These are phyloP conservation scores for Paralichthys olivaceus DNA, from an alignment of 2,113 vertebrate species.

Conservation along the genomic window DNA sequence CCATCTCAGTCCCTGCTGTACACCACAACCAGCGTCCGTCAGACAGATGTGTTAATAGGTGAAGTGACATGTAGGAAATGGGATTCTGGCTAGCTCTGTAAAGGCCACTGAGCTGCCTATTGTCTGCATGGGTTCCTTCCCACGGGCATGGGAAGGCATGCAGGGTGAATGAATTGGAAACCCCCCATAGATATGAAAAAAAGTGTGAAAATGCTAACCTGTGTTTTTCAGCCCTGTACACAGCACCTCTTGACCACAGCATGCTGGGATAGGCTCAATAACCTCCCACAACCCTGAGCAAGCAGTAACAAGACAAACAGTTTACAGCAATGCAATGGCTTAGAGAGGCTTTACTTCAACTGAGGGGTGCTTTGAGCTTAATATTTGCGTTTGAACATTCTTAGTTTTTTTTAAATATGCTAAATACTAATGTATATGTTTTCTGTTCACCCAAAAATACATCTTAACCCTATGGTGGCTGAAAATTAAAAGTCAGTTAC, in stretches of 20 bases:
- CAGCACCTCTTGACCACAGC: neutral
- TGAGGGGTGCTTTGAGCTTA: too few relatives aligned
- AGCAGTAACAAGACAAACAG: slow-evolving; percentile 1
- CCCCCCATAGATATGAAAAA: neutral
- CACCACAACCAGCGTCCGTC: neutral
- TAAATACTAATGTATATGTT: too few relatives aligned
- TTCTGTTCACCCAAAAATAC: too few relatives aligned
- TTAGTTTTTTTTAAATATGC: too few relatives aligned
- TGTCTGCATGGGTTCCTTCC: slow-evolving; percentile 10
- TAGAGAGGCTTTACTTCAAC: too few relatives aligned
- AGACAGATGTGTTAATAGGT: slow-evolving; percentile 14
- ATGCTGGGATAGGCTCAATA: neutral
- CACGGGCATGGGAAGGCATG: neutral
- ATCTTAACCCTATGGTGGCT: too few relatives aligned
- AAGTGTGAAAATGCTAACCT: neutral
- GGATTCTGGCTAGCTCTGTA: slow-evolving; percentile 15
- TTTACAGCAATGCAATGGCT: too few relatives aligned
- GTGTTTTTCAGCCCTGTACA: neutral
- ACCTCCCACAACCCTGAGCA: neutral
- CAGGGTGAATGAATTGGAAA: slow-evolving; percentile 19
- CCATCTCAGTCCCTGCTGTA: neutral
- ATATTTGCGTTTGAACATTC: too few relatives aligned
- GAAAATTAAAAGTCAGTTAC: too few relatives aligned
- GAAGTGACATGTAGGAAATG: slow-evolving; percentile 30
- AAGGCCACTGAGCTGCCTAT: slow-evolving; percentile 7